Percentiles rank a stretch among this genome's conserved stretches.
These are phyloP conservation scores for Halictus rubicundus DNA, from an alignment of 1,140 invertebrate species.

Conservation along the genomic window DNA sequence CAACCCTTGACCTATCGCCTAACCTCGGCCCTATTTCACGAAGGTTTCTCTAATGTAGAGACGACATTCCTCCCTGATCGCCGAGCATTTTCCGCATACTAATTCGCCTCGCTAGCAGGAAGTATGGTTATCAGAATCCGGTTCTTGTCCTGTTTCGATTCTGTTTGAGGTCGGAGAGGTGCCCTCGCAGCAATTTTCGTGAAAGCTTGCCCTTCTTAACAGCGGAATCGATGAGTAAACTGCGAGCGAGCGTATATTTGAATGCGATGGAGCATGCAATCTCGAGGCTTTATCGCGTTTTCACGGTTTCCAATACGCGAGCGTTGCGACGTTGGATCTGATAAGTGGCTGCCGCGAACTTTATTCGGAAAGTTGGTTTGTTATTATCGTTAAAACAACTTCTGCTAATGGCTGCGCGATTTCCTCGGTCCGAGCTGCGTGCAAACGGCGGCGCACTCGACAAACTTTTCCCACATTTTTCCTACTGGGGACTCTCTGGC, in stretches of 20 bases:
- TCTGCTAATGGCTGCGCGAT: not conserved
- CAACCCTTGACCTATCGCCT: not conserved
- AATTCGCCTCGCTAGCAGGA: not conserved
- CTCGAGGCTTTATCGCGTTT: slow-evolving; percentile 40
- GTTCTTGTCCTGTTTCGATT: not conserved
- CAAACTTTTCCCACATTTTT: too few species aligned
- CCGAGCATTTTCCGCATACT: not conserved
- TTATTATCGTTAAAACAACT: slow-evolving; percentile 1
- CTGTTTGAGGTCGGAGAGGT: not conserved
- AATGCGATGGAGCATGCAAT: slow-evolving; percentile 47
- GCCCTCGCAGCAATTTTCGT: slow-evolving; percentile 12
- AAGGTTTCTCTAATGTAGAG: not conserved
- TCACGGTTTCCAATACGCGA: slow-evolving; percentile 10
- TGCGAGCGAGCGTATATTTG: slow-evolving; percentile 28
- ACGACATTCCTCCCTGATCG: not conserved
- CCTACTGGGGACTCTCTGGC: too few species aligned
- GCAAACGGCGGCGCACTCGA: too few species aligned
- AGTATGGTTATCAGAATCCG: not conserved
- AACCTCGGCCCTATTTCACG: not conserved
- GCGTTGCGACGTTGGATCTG: not conserved
- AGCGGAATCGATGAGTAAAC: slow-evolving; percentile 43
- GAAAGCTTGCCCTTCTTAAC: slow-evolving; percentile 20
- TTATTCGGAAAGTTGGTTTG: slow-evolving; percentile 3
- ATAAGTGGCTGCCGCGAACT: not conserved
- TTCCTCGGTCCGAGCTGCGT: not conserved